phyloP scores from a whole-genome alignment of 2,797 vertebrate genomes.

The Pelochelys cantorii region DNA sequence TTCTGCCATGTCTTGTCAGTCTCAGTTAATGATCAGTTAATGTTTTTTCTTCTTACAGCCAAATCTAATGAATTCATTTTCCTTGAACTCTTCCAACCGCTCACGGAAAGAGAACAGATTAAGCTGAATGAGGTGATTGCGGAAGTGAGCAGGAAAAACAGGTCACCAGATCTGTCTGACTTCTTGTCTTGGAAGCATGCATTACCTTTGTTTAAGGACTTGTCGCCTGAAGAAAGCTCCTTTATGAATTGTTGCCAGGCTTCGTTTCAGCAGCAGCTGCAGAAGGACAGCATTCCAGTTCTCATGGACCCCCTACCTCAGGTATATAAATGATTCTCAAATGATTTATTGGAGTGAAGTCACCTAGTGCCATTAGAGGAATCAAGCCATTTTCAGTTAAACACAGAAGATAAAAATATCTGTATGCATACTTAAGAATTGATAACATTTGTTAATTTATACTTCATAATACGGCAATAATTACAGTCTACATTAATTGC shows the following conservation, averaged over 20 bases:
- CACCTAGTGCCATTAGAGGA: background rate
- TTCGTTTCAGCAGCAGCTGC: conserved; percentile 39
- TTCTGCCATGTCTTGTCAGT: background rate
- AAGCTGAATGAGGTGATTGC: conserved; percentile 87
- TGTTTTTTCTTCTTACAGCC: conserved; percentile 76
- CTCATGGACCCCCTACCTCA: conserved; percentile 52
- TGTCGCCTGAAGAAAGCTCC: conserved; percentile 80
- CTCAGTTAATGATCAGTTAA: background rate
- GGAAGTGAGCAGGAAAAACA: conserved; percentile 82
- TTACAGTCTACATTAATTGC: background rate
- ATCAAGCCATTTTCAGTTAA: conserved; percentile 29
- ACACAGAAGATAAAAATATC: background rate
- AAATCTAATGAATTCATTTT: conserved; percentile 86
- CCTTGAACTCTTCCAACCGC: conserved; percentile 83
- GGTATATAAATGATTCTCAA: conserved; percentile 58
- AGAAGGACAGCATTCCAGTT: conserved; percentile 11
- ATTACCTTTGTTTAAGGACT: conserved; percentile 80
- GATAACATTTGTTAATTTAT: background rate
- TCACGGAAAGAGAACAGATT: conserved; percentile 82
- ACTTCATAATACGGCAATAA: background rate
- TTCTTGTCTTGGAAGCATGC: conserved; percentile 83
- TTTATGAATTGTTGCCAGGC: conserved; percentile 73
- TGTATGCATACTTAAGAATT: background rate
- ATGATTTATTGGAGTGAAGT: background rate
- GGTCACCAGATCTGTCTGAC: conserved; percentile 72